phyloP scores from a whole-genome alignment of 37 sponge, comb jelly and placozoan genomes.

The Ephydatia muelleri region DNA sequence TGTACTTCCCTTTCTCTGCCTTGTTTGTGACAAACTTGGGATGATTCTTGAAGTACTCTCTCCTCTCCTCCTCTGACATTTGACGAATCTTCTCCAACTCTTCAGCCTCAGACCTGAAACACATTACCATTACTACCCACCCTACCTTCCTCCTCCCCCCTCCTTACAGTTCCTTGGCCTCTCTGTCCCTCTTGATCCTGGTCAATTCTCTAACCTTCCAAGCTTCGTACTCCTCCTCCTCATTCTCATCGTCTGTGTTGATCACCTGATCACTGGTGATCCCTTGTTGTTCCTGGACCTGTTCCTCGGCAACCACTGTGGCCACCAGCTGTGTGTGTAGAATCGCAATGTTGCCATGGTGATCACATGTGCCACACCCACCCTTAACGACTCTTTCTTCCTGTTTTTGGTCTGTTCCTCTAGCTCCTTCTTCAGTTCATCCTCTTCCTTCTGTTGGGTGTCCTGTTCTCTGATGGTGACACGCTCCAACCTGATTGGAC shows the following conservation, averaged over 20 bases:
- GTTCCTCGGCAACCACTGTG: conserved; percentile 34
- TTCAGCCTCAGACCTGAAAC: conserved; percentile 72
- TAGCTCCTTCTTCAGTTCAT: conserved; percentile 42
- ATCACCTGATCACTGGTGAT: conserved; percentile 49
- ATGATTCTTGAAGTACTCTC: conserved; percentile 50
- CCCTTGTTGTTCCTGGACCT: conserved; percentile 32
- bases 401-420: conserved; percentile 48
- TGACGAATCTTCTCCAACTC: conserved; percentile 88
- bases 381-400: conserved; percentile 65
- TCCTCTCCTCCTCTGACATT: conserved; percentile 93
- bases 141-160: not conserved
- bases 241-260: conserved; percentile 96
- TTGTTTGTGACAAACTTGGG: conserved; percentile 83
- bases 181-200: conserved; percentile 95
- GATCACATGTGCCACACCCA: not conserved
- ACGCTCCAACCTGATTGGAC: conserved; percentile 56
- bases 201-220: conserved; percentile 97
- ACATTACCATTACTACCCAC: not conserved
- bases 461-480: conserved; percentile 68
- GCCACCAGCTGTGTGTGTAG: conserved; percentile 37
- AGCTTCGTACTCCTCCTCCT: conserved; percentile 93
- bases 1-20: conserved; percentile 88
- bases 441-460: conserved; percentile 47
- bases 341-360: not conserved
- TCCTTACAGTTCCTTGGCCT: conserved; percentile 86